Base-by-base conservation (phyloP, 2,113 vertebrate genomes). In the Cryptomyrus ogoouensis region DNA sequence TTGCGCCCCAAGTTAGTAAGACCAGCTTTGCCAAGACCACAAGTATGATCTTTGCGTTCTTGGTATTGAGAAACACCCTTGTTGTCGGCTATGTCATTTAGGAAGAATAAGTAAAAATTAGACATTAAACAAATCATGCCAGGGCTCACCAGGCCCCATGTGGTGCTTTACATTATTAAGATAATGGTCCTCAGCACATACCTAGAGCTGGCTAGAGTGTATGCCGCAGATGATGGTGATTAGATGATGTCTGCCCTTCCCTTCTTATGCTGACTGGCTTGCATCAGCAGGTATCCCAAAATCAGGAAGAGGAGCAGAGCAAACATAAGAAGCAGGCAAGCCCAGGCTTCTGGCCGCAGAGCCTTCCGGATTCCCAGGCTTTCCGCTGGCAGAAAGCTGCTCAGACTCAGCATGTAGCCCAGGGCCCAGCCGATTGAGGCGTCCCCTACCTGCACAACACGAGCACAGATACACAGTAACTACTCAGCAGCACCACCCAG, bases 371-470 rank as follows among this genome's bases (percentile, higher is more conserved):
- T 3, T 0, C 0, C 83, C 0, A 93, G 93, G 0, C 27, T 90
- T 91, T 97, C 95, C 0, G 94, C 94, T 0, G 97, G 98, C 92
- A 99, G 91, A 93, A 96, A 91, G 91, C 95, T 97, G 90, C 97
- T 99, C 90, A 98, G 92, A 91, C 94, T 97, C 77, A 99, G 96
- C 97, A 99, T 97, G 95, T 98, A 99, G 58, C 98, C 98, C 91
- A 99, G 95, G 0, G 97, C 96, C 98, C 98, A 99, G 85, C 98
- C 97, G 0, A 98, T 88, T 0, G 96, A 96, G 0, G 96, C 84
- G 0, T 95, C 96, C 0, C 95, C 95, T 0, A 90, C 97, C 98
- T 99, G 95, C 0, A 89, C 0, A 85, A 62, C 77, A 91, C 4
- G 89, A 58, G 35, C 35, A 74, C 5, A 66, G 86, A 8, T 39